These are phyloP conservation scores for Bursaphelenchus okinawaensis DNA, from an alignment of 2,888 invertebrate species.

Conservation along the genomic window DNA sequence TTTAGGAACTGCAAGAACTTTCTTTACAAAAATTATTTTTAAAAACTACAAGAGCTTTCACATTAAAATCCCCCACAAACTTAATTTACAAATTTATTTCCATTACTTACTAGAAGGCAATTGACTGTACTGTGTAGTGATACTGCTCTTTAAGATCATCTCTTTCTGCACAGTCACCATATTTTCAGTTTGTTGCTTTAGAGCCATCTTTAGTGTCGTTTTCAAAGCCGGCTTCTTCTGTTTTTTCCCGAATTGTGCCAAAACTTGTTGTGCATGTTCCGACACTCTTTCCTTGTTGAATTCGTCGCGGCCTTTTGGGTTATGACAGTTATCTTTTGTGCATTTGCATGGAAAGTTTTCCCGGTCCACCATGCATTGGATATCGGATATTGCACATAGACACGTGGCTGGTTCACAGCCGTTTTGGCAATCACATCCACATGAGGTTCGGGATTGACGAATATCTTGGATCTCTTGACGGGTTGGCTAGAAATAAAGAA, in stretches of 20 bases:
- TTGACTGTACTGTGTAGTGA: not conserved
- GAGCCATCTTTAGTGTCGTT: not conserved
- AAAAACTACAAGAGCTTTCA: too few relatives aligned
- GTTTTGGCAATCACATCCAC: constrained; percentile 4
- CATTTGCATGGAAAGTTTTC: constrained; percentile 5
- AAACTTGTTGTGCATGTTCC: not conserved
- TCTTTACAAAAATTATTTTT: too few relatives aligned
- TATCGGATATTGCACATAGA: not conserved
- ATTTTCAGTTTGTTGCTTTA: not conserved
- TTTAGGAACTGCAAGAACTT: too few relatives aligned
- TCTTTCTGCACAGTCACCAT: not conserved
- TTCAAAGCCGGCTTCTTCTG: not conserved
- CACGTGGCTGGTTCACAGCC: constrained; percentile 2
- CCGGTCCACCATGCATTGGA: constrained; percentile 2
- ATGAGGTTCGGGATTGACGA: not conserved
- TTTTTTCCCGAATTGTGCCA: not conserved
- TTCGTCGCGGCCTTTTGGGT: constrained; percentile 9
- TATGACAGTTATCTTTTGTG: not conserved
- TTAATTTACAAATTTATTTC: too few relatives aligned
- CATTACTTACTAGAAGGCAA: too few relatives aligned
- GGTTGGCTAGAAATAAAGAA: not conserved
- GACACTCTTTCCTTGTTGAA: not conserved
- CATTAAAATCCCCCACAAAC: too few relatives aligned
- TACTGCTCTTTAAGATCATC: not conserved
- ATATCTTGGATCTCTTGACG: not conserved